phyloP scores from a whole-genome alignment of 2,113 vertebrate species.

The Pluvialis apricaria region DNA sequence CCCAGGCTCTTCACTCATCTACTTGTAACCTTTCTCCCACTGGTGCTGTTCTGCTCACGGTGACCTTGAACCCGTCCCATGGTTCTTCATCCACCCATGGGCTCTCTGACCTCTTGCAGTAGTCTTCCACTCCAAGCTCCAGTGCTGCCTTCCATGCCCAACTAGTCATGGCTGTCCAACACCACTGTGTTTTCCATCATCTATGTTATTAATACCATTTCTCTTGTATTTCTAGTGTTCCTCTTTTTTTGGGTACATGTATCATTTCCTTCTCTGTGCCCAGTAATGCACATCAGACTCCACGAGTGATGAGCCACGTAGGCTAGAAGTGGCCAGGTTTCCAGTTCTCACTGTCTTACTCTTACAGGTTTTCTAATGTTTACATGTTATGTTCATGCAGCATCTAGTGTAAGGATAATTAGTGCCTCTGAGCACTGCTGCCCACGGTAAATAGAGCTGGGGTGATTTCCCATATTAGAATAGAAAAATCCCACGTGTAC shows the following conservation, averaged over 20 bases:
- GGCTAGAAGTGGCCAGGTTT: background rate
- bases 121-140: background rate
- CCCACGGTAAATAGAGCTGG: background rate
- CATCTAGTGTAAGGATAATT: background rate
- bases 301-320: fast-evolving
- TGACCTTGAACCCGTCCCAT: background rate
- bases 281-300: background rate
- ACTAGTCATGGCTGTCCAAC: background rate
- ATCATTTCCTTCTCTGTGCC: background rate
- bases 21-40: background rate
- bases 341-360: background rate
- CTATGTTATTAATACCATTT: background rate
- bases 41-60: fast-evolving
- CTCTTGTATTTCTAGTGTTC: background rate
- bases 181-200: background rate
- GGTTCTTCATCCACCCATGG: background rate
- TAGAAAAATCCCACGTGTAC: fast-evolving
- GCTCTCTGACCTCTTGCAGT: background rate
- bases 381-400: background rate
- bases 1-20: background rate
- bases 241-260: background rate
- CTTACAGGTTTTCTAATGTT: background rate
- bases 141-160: background rate
- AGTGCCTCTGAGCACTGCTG: background rate
- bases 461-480: background rate